These are phyloP conservation scores for Lepilemur septentrionalis DNA, from an alignment of 2,797 vertebrate genomes.

Conservation along the genomic window DNA sequence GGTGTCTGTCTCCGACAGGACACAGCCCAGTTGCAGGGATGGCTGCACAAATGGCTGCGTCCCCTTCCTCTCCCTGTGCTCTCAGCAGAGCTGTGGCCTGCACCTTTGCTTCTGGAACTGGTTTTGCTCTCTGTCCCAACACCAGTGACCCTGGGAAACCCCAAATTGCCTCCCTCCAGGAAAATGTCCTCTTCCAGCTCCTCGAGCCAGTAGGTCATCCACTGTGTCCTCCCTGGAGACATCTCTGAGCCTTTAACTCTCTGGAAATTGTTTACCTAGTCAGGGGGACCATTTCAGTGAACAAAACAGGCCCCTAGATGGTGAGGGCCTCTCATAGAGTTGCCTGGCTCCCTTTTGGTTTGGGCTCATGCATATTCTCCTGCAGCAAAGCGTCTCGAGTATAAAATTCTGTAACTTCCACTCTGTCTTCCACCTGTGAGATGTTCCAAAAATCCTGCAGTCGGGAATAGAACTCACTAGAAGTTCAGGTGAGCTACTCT, in stretches of 20 bases:
- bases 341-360: background rate
- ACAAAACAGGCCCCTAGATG: background rate
- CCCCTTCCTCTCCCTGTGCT: background rate
- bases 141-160: background rate
- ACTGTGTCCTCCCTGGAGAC: rapidly evolving
- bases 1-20: background rate
- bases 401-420: background rate
- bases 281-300: background rate
- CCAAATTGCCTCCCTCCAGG: background rate
- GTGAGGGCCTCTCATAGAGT: background rate
- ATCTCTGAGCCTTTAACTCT: rapidly evolving
- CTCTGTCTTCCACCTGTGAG: background rate
- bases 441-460: background rate
- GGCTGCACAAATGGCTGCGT: background rate
- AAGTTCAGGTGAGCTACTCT: background rate
- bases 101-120: background rate
- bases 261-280: rapidly evolving
- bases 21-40: too few relatives aligned
- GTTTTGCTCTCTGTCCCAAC: background rate
- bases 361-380: background rate
- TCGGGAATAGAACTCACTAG: background rate
- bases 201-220: background rate
- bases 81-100: background rate
- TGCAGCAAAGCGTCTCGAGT: background rate
- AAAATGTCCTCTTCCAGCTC: background rate